Percentiles rank a stretch among this genome's conserved stretches.
Conservation (phyloP, 2,797 vertebrate genomes). For the Champsocephalus gunnari region DNA sequence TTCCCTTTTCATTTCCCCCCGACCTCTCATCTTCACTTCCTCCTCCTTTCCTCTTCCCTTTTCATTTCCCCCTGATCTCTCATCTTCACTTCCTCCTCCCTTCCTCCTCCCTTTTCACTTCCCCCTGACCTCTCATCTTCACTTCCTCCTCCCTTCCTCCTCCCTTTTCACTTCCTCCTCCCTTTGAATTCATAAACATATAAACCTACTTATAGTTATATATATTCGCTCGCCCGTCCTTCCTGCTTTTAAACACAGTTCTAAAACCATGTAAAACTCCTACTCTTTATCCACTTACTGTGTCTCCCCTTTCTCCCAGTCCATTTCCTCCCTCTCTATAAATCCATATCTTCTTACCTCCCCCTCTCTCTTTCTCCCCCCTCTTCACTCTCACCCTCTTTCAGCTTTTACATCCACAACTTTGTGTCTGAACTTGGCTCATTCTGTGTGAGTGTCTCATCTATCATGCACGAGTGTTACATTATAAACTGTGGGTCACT, state of each 20-base stretch:
- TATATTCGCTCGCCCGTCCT: too few species aligned
- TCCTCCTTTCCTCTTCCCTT: too few species aligned
- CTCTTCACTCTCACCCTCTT: background rate
- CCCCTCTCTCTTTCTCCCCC: background rate
- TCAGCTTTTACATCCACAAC: slow-evolving; percentile 47
- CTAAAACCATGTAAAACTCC: background rate
- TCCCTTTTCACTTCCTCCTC: too few species aligned
- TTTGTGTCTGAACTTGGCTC: slow-evolving; percentile 53
- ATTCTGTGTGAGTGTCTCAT: slow-evolving; percentile 59
- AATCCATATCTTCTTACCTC: slow-evolving; percentile 7
- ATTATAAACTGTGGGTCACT: slow-evolving; percentile 69
- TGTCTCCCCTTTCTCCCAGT: background rate
- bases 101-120: too few species aligned
- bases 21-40: too few species aligned
- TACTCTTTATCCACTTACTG: background rate
- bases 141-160: too few species aligned
- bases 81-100: too few species aligned
- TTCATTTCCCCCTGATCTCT: too few species aligned
- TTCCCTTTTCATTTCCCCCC: too few species aligned
- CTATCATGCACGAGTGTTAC: slow-evolving; percentile 67
- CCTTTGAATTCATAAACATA: too few species aligned
- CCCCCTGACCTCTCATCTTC: too few species aligned
- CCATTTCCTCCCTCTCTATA: slow-evolving; percentile 7
- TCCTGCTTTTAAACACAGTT: slow-evolving; percentile 21
- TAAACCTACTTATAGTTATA: too few species aligned